A percentile compares a stretch with the other conserved stretches of the same genome.
Evolutionary conservation across 2,888 invertebrate species (phyloP).

Genomic region (Tethea ocularis): DNA sequence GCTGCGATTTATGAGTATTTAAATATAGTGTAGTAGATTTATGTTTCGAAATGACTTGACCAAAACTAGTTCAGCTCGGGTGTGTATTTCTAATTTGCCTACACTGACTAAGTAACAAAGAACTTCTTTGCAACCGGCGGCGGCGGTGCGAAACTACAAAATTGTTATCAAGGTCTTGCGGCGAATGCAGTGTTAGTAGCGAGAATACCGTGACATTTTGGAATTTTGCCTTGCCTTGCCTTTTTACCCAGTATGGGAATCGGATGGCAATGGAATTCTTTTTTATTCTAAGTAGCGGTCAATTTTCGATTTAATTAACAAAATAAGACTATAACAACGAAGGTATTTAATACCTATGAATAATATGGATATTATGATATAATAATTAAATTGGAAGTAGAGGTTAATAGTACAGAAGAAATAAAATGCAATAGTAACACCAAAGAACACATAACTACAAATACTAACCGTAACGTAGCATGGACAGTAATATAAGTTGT

Average conservation of each 20-base stretch:
- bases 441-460: background rate
- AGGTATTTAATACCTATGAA: too few species aligned
- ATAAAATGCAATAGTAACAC: background rate
- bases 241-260: background rate
- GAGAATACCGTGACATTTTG: constrained; percentile 23
- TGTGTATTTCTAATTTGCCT: constrained; percentile 62
- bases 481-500: constrained; percentile 3
- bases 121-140: constrained; percentile 41
- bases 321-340: too few species aligned
- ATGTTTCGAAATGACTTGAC: constrained; percentile 48
- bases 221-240: constrained; percentile 19
- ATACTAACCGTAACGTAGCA: background rate
- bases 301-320: too few species aligned
- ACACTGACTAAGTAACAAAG: constrained; percentile 51
- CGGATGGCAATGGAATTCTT: background rate
- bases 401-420: background rate
- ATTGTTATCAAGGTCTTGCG: constrained; percentile 42
- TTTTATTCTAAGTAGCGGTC: background rate
- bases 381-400: background rate
- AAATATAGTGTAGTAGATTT: constrained; percentile 35
- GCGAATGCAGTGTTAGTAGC: constrained; percentile 34
- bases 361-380: too few species aligned
- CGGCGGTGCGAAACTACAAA: constrained; percentile 46
- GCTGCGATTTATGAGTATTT: constrained; percentile 8
- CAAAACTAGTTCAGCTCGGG: constrained; percentile 62